A percentile compares a stretch with the other conserved stretches of the same genome.
phyloP scores from a whole-genome alignment of 2,797 vertebrate genomes.

The Austrolebias charrua region DNA sequence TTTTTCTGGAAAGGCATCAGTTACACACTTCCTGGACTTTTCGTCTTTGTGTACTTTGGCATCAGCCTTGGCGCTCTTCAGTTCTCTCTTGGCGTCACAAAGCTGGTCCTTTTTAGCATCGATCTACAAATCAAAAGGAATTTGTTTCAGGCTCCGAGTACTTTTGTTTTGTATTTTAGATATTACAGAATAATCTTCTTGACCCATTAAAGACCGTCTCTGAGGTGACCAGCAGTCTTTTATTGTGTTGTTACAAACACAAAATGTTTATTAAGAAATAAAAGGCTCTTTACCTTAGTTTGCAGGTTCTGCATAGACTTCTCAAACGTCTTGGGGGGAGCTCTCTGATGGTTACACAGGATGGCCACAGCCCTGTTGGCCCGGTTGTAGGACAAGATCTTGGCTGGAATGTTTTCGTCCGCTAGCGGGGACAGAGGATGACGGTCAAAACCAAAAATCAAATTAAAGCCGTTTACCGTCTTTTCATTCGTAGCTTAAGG shows the following conservation, averaged over 20 bases:
- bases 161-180: no score
- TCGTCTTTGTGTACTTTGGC: slow-evolving; percentile 95
- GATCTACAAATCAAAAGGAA: slow-evolving; percentile 77
- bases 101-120: slow-evolving; percentile 97
- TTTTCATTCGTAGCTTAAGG: not conserved
- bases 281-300: slow-evolving; percentile 80
- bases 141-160: no score
- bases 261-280: no score
- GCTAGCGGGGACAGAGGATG: slow-evolving; percentile 64
- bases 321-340: slow-evolving; percentile 96
- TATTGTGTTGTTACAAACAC: no score
- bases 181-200: no score
- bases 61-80: slow-evolving; percentile 96
- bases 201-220: no score
- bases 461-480: not conserved
- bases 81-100: slow-evolving; percentile 89
- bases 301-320: slow-evolving; percentile 99
- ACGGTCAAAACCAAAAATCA: not conserved
- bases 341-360: slow-evolving; percentile 98
- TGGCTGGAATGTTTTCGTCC: slow-evolving; percentile 93
- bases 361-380: slow-evolving; percentile 98
- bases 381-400: slow-evolving; percentile 97
- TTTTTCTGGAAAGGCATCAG: not conserved
- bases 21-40: slow-evolving; percentile 93
- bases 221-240: no score